A percentile compares a stretch with the other conserved stretches of the same genome.
Conservation (phyloP, 2,888 invertebrate genomes). For the Nemotelus nigrinus region DNA sequence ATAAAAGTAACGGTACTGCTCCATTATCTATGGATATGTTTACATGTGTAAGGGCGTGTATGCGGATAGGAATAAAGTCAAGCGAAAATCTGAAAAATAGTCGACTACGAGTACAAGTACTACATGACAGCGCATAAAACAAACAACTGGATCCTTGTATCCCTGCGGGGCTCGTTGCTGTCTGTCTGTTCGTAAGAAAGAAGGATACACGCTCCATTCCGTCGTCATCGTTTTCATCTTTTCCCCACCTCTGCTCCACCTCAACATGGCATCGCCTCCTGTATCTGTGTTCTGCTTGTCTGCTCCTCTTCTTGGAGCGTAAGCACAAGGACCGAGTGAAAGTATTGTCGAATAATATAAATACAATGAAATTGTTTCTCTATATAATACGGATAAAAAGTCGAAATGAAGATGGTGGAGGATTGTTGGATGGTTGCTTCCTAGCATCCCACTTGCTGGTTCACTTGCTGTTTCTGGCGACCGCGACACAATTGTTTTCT, state of each 20-base stretch:
- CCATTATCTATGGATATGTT: constrained; percentile 44
- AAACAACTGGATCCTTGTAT: constrained; percentile 40
- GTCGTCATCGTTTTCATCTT: constrained; percentile 20
- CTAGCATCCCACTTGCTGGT: background rate
- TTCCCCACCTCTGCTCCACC: background rate
- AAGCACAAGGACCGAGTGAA: constrained; percentile 17
- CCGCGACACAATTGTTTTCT: background rate
- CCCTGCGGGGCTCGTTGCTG: constrained; percentile 7
- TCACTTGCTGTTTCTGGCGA: background rate
- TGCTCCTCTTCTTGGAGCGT: constrained; percentile 6
- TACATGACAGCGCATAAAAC: constrained; percentile 45
- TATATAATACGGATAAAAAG: constrained; percentile 41
- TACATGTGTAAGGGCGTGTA: constrained; percentile 45
- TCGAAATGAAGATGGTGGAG: constrained; percentile 26
- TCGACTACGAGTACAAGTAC: constrained; percentile 44
- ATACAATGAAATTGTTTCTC: constrained; percentile 45
- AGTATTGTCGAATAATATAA: constrained; percentile 40
- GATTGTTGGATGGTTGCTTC: background rate
- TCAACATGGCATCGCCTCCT: background rate
- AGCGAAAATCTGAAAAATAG: constrained; percentile 45
- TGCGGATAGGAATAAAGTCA: constrained; percentile 40
- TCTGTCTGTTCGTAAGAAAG: constrained; percentile 16
- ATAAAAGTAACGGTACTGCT: constrained; percentile 41
- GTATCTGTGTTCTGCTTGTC: constrained; percentile 1
- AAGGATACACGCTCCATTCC: constrained; percentile 7